A percentile compares a stretch with the other conserved stretches of the same genome.
phyloP scores from a whole-genome alignment of 2,797 vertebrate genomes.

The Enteromius afrohamiltoni region DNA sequence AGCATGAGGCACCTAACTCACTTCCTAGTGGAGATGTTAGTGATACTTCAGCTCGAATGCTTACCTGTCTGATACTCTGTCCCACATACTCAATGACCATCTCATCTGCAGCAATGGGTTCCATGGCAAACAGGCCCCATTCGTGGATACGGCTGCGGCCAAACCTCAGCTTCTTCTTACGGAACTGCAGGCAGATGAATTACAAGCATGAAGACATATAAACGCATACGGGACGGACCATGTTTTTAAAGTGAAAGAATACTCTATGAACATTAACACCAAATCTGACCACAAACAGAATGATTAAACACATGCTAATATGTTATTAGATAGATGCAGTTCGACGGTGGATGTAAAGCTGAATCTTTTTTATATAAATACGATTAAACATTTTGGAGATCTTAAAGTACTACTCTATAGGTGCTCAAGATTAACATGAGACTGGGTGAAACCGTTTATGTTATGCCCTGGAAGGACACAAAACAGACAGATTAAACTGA shows the following conservation, averaged over 20 bases:
- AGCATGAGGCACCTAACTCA: not conserved
- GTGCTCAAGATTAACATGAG: no score
- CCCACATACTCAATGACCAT: constrained; percentile 97
- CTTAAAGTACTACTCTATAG: no score
- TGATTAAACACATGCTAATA: not conserved
- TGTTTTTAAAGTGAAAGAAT: not conserved
- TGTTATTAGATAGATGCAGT: not conserved
- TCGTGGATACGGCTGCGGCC: constrained; percentile 93
- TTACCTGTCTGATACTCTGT: constrained; percentile 92
- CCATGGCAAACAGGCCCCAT: constrained; percentile 94
- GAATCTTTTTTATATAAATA: no score
- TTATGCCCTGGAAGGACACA: no score
- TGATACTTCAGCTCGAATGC: not conserved
- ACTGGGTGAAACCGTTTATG: no score
- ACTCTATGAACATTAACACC: not conserved
- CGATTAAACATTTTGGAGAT: no score
- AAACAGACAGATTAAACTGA: not conserved
- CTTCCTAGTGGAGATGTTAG: not conserved
- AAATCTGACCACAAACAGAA: not conserved
- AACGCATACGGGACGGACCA: not conserved
- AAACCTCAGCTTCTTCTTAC: constrained; percentile 91
- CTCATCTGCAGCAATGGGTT: constrained; percentile 92
- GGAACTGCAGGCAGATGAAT: constrained; percentile 77
- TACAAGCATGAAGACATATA: not conserved
- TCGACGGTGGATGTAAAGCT: no score